These are phyloP conservation scores for Philantomba maxwellii DNA, from an alignment of 2,113 vertebrate genomes.

Conservation along the genomic window DNA sequence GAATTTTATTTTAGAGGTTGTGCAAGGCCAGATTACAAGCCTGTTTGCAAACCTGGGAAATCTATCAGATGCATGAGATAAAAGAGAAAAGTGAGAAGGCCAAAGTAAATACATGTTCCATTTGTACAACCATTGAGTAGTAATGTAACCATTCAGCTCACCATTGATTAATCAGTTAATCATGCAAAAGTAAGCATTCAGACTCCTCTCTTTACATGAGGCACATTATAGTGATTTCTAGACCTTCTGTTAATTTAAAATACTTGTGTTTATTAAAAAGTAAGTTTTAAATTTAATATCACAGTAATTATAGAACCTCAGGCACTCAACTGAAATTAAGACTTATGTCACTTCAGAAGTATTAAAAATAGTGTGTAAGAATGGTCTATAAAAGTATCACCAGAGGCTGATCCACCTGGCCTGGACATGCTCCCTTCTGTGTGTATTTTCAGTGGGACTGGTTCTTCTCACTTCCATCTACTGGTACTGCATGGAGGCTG, in stretches of 20 bases:
- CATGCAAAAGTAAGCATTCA: neutral
- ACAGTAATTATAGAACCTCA: neutral
- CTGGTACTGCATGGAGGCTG: neutral
- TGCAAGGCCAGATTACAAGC: slow-evolving; percentile 16
- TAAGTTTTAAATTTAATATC: slow-evolving; percentile 11
- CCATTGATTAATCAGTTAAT: neutral
- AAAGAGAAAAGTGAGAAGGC: neutral
- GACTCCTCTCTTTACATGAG: neutral
- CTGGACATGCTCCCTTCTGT: neutral
- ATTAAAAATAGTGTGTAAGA: neutral
- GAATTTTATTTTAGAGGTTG: slow-evolving; percentile 55
- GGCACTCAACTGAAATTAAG: slow-evolving; percentile 19
- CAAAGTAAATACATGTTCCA: neutral
- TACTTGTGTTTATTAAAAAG: slow-evolving; percentile 30
- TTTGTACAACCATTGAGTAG: neutral
- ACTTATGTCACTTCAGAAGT: neutral
- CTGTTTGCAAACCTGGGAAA: neutral
- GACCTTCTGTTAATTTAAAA: slow-evolving; percentile 16
- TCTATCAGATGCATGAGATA: neutral
- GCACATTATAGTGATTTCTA: slow-evolving; percentile 13
- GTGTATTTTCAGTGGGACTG: neutral
- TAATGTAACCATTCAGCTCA: slow-evolving; percentile 8
- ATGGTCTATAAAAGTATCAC: neutral
- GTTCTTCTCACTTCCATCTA: neutral
- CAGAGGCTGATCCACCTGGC: neutral